Evolutionary conservation across 2,113 vertebrate genomes (phyloP).

Genomic region (Ardeotis arabs): DNA sequence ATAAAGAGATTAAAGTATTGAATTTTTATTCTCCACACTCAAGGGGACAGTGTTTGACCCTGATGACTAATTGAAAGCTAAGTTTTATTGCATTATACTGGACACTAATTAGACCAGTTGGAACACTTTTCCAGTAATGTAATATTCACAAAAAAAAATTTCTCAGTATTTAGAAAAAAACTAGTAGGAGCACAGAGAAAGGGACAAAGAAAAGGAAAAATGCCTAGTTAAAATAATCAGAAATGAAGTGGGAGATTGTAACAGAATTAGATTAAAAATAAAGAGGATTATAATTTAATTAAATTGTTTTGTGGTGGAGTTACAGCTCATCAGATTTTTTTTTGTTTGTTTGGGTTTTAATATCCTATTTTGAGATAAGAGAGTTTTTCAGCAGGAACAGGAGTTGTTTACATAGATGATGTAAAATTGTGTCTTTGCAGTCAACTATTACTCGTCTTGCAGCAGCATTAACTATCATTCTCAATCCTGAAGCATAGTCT

Average conservation of each 20-base stretch:
- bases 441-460: neutral
- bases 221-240: neutral
- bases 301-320: neutral
- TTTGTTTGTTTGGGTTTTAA: neutral
- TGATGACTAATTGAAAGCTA: constrained; percentile 36
- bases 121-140: neutral
- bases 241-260: neutral
- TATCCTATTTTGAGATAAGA: neutral
- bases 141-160: neutral
- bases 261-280: constrained; percentile 29
- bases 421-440: neutral
- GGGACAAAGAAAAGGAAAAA: neutral
- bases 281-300: constrained; percentile 33
- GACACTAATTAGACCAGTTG: constrained; percentile 31
- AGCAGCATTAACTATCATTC: neutral
- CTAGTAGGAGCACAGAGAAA: neutral
- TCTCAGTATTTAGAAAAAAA: neutral
- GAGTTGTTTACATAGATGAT: neutral
- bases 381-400: neutral
- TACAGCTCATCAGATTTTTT: neutral
- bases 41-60: constrained; percentile 7
- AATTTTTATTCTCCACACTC: constrained; percentile 8
- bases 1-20: constrained; percentile 64
- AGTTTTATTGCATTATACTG: neutral
- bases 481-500: neutral